Conservation (phyloP, 1,140 invertebrate species). For the Diplogasteroides magnus region DNA sequence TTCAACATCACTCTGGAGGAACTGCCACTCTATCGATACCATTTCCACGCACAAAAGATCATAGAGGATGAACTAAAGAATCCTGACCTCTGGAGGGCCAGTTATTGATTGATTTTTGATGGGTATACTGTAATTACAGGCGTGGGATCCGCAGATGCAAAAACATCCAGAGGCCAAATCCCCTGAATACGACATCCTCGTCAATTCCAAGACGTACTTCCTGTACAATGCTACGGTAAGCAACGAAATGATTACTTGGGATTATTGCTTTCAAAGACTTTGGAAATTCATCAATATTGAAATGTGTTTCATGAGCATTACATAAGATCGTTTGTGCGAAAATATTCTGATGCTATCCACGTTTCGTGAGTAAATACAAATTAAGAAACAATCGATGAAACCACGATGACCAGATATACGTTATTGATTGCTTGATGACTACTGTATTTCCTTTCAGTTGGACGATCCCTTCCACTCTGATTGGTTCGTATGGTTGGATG, state of each 20-base stretch:
- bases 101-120: too few species aligned
- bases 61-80: conserved; percentile 38
- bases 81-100: conserved; percentile 5
- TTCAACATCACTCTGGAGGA: conserved; percentile 34
- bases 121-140: conserved; percentile 29
- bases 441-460: conserved; percentile 29
- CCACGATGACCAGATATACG: too few species aligned
- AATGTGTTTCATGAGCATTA: too few species aligned
- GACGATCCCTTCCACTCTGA: conserved; percentile 51
- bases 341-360: too few species aligned
- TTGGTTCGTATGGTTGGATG: conserved; percentile 50
- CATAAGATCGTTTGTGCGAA: too few species aligned
- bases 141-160: conserved; percentile 47
- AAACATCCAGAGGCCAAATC: conserved; percentile 45
- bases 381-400: conserved; percentile 10
- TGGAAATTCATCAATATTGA: too few species aligned
- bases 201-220: conserved; percentile 55
- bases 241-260: conserved; percentile 7
- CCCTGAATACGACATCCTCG: conserved; percentile 49
- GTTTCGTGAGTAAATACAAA: too few species aligned
- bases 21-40: conserved; percentile 43
- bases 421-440: too few species aligned
- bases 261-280: not conserved
- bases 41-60: conserved; percentile 33
- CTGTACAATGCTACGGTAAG: conserved; percentile 48